phyloP scores from a whole-genome alignment of 2,113 vertebrate species.

The Nicator chloris region DNA sequence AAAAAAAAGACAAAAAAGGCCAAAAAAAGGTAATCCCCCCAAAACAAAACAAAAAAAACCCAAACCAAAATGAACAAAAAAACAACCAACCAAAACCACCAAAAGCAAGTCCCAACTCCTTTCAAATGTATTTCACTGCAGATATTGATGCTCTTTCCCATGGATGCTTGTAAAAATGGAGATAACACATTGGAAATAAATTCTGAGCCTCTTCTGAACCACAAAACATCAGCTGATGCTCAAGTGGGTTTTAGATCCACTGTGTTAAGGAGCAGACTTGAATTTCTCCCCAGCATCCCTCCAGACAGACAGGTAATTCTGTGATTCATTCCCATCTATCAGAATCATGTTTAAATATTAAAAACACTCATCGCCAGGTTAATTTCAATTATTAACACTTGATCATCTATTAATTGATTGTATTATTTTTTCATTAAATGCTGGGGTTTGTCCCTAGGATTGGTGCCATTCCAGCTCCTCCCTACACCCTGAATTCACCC shows the following conservation, averaged over 20 bases:
- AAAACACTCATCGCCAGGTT: neutral
- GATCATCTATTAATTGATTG: slow-evolving; percentile 32
- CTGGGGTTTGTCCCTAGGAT: neutral
- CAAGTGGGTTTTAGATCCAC: neutral
- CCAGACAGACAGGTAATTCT: neutral
- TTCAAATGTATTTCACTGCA: neutral
- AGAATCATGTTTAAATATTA: slow-evolving; percentile 25
- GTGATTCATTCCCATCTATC: neutral
- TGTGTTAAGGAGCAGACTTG: neutral
- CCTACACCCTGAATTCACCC: neutral
- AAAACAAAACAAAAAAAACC: neutral
- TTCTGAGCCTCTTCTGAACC: neutral
- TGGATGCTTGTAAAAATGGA: neutral
- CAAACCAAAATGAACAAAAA: neutral
- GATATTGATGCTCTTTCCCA: neutral
- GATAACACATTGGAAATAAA: accelerated
- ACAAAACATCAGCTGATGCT: neutral
- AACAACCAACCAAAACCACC: neutral
- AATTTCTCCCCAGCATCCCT: neutral
- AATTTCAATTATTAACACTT: slow-evolving; percentile 29
- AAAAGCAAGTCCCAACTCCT: neutral
- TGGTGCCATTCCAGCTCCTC: neutral
- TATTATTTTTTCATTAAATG: slow-evolving; percentile 38
- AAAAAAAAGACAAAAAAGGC: too few relatives aligned
- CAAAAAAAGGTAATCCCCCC: too few relatives aligned